Percentiles rank a stretch among this genome's conserved stretches.
phyloP scores from a whole-genome alignment of 2,797 vertebrate species.

The Crocidura indochinensis region DNA sequence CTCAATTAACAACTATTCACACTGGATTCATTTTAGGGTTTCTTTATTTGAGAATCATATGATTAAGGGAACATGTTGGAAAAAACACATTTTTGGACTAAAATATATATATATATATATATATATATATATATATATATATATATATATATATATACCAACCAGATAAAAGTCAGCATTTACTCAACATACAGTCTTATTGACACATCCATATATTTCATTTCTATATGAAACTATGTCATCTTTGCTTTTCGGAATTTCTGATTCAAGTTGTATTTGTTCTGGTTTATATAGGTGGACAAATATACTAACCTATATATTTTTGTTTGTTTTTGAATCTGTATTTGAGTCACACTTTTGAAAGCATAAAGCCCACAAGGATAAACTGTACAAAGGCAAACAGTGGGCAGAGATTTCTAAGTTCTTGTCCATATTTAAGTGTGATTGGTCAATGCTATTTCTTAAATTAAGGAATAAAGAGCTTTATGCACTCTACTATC shows the following conservation, averaged over 20 bases:
- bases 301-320: neutral
- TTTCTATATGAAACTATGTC: neutral
- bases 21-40: neutral
- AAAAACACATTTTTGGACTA: neutral
- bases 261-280: constrained; percentile 24
- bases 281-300: constrained; percentile 44
- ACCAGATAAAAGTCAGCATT: constrained; percentile 10
- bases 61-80: neutral
- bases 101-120: neutral
- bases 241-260: constrained; percentile 36
- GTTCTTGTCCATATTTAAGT: neutral
- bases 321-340: neutral
- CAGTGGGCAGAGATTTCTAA: neutral
- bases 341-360: neutral
- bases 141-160: constrained; percentile 32
- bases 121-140: neutral
- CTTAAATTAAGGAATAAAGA: neutral
- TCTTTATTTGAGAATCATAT: neutral
- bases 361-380: neutral
- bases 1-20: neutral
- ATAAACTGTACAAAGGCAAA: neutral
- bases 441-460: neutral
- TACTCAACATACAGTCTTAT: neutral
- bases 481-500: too few species aligned
- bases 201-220: neutral